A percentile compares a stretch with the other conserved stretches of the same genome.
phyloP scores from a whole-genome alignment of 30 jellyfish, hydroid and myxozoan species.

The Chrysaora quinquecirrha region DNA sequence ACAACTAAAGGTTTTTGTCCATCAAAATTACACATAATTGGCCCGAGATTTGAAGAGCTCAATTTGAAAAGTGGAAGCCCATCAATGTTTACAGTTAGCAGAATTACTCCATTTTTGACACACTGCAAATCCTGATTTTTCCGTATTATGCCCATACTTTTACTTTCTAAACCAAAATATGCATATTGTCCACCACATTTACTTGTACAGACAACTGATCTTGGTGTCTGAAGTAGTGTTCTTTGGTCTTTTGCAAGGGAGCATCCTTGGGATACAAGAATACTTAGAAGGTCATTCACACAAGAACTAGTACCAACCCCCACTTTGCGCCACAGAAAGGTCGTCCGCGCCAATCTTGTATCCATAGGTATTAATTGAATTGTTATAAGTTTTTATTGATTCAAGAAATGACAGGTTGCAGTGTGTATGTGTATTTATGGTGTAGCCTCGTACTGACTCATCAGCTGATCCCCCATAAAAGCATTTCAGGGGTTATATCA shows the following conservation, averaged over 20 bases:
- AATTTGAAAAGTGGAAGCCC: conserved; percentile 50
- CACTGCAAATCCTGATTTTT: background rate
- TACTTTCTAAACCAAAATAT: conserved; percentile 6
- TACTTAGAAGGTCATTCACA: background rate
- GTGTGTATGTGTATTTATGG: no score
- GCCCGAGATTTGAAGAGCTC: conserved; percentile 21
- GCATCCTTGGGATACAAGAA: background rate
- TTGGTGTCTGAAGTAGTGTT: conserved; percentile 23
- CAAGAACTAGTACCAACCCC: background rate
- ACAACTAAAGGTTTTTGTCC: conserved; percentile 32
- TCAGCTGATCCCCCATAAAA: no score
- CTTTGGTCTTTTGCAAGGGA: background rate
- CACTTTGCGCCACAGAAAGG: no score
- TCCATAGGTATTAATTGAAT: no score
- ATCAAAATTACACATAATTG: conserved; percentile 47
- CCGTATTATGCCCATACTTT: background rate
- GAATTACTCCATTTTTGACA: background rate
- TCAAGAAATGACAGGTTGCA: no score
- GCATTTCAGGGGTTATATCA: no score
- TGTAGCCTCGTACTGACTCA: no score
- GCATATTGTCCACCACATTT: conserved; percentile 28
- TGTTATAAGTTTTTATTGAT: no score
- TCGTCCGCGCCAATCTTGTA: no score
- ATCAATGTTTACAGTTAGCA: conserved; percentile 16
- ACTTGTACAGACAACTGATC: background rate